Base-by-base conservation (phyloP, 53 echinoderm and acorn worm genomes). In the Paracentrotus lividus region DNA sequence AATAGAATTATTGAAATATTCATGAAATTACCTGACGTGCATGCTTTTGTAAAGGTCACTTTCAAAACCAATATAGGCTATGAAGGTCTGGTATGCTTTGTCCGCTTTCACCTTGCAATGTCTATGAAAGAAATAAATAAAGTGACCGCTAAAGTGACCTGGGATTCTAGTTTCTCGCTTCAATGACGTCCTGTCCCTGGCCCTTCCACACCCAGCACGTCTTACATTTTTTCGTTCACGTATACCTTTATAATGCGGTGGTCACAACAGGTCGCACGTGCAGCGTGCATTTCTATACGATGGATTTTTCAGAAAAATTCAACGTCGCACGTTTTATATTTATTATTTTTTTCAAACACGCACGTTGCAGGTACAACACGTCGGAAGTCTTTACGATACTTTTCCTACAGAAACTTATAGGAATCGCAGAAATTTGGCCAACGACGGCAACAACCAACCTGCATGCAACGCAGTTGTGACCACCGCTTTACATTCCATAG, bases 161-260 rank as follows among this genome's bases (percentile, higher is more conserved):
- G 56, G 38, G 86, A 7, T 56, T 56, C 53, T 54, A 55, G 86
- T 86, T 81, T 86, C 86, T 56, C 47, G 32, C 36, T 55, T 56
- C 86, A 55, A 55, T 56, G 47, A 56, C 15, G 86, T 34, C 32
- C 34, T 38, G 86, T 86, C 86, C 86, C 86, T 86, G 86, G 86
- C 86, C 86, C 20, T 5, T 15, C 51, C 54, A 21, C 33, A 34
- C 21, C 14, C 29, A 86, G 34, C 54, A 86, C 86, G 56, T 53
- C 54, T 86, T 86, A n/a, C 8, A 53, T 86, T 86, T 56, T 47
- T n/a, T 42, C n/a, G 72, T 72, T 72, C 72, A 72, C 72, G 72
- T 72, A 36, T 72, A 20, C 72, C 8, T 10, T 72, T 72, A 20
- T n/a, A n/a, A n/a, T n/a, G n/a, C n/a, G n/a, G n/a, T n/a, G n/a